Base-by-base conservation (phyloP, 2,797 vertebrate genomes). In the Spea hammondii region DNA sequence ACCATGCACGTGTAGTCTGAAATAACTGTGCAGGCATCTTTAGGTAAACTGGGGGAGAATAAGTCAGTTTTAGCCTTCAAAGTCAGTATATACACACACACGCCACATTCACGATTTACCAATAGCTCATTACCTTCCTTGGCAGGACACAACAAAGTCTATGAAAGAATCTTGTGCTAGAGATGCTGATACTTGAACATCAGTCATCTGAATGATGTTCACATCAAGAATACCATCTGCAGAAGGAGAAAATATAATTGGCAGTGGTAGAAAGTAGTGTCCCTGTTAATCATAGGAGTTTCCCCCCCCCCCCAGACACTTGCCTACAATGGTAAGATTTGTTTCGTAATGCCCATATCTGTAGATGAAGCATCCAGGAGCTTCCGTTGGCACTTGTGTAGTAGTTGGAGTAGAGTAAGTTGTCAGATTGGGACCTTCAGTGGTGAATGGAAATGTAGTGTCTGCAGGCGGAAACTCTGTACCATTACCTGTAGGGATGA, bases 101-200 rank as follows among this genome's bases (percentile, higher is more conserved):
- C 5, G 2, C n/a, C 5, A 6, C 44, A 17, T 62, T 62, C n/a
- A 14, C n/a, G 0, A 59, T 32, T 6, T 12, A 32, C 59, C 10
- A 45, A 68, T 10, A 48, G 5, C 3, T 5, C 87, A 86, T 89
- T 85, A 98, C 97, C 91, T 93, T 85, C 95, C 96, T 83, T 93
- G 86, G 86, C 95, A 99, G 83, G 93, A 94, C 76, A 98, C 93
- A 17, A 91, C 85, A 80, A 99, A 97, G 87, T 91, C 95, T 86
- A 97, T 83, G 60, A 95, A 87, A 12, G 92, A 89, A 78, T 89
- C 88, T 74, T 86, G 93, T 79, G 89, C 83, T 83, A 91, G 89
- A 68, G 88, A 86, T 46, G 85, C 69, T 0, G 89, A 87, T 68
- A 86, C 86, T 4, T 88, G 91, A 82, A 96, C 93, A 46, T 67